Evolutionary conservation across 2,113 vertebrate genomes (phyloP), one percentile per base, ranked within the genome.

Genomic region (Paramisgurnus dabryanus): DNA sequence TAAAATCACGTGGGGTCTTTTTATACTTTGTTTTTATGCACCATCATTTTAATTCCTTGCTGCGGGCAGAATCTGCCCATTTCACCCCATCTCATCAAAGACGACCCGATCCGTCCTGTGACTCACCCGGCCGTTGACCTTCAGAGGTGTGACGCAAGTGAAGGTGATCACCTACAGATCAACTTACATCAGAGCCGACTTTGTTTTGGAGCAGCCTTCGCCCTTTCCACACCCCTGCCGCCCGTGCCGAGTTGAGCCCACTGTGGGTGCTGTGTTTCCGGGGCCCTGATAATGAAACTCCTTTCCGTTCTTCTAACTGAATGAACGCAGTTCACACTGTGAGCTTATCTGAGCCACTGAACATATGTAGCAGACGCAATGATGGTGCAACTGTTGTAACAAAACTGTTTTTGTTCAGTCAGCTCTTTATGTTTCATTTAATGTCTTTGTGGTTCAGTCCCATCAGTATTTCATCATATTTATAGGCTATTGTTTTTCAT

Each of bases 251-350:
- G 39, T 78, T 67, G 40, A 34, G 39, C 69, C 12, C 63, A 53
- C 75, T 74, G 68, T 57, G 57, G 34, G 53, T 75, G 69, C 43
- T 75, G 49, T 2, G n/a, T 65, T 69, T 79, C 69, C 81, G 69
- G 74, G 67, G 53, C 11, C 22, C 57, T 79, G 76, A 75, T 81
- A 81, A 79, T 81, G 80, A 82, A 79, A 18, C 50, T 72, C 64
- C 68, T 18, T 45, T n/a, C 65, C 66, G 64, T 18, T n/a, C n/a
- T 27, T 55, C 15, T 47, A 11, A 47, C 66, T 40, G 49, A 40
- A 39, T 58, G 17, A 15, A 61, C 9, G 47, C 17, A 61, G 0
- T 40, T 53, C 72, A 63, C 41, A 13, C 72, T 60, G 72, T 50
- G 72, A 61, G 43, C 43, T 80, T 43, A 79, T 75, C 49, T 53